Conservation (phyloP, 2,888 invertebrate species). For the Clanis bilineata region DNA sequence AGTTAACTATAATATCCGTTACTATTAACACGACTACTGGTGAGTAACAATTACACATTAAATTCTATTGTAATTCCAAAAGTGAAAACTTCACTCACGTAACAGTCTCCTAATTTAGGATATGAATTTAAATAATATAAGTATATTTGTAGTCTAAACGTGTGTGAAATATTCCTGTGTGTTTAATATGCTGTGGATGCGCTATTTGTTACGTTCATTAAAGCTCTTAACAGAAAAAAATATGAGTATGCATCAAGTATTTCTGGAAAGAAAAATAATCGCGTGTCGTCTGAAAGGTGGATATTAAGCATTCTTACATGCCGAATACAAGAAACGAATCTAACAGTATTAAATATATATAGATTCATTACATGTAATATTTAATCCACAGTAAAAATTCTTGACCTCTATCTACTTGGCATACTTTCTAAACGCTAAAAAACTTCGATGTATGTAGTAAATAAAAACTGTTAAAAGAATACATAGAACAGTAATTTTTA, state of each 20-base stretch:
- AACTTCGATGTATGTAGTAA: not conserved
- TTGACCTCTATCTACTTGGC: not conserved
- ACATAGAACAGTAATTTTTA: too few relatives aligned
- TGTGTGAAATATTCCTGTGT: slow-evolving; percentile 16
- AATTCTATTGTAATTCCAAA: slow-evolving; percentile 29
- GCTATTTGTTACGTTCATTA: not conserved
- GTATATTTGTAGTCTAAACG: slow-evolving; percentile 39
- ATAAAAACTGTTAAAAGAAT: not conserved
- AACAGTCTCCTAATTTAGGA: slow-evolving; percentile 27
- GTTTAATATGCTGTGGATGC: not conserved
- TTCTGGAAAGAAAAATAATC: slow-evolving; percentile 2
- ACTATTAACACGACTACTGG: slow-evolving; percentile 27
- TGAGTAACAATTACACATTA: slow-evolving; percentile 30
- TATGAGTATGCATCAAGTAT: not conserved
- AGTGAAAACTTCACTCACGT: slow-evolving; percentile 27
- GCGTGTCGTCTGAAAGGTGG: slow-evolving; percentile 1
- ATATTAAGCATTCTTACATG: not conserved
- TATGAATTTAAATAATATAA: slow-evolving; percentile 50
- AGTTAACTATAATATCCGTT: not conserved
- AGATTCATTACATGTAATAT: not conserved
- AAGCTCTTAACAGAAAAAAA: not conserved
- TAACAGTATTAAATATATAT: not conserved
- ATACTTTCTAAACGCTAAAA: not conserved
- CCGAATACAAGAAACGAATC: too few relatives aligned
- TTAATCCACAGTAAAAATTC: not conserved